Base-by-base conservation (phyloP, 1,140 invertebrate species). In the Macrocentrus cingulum region DNA sequence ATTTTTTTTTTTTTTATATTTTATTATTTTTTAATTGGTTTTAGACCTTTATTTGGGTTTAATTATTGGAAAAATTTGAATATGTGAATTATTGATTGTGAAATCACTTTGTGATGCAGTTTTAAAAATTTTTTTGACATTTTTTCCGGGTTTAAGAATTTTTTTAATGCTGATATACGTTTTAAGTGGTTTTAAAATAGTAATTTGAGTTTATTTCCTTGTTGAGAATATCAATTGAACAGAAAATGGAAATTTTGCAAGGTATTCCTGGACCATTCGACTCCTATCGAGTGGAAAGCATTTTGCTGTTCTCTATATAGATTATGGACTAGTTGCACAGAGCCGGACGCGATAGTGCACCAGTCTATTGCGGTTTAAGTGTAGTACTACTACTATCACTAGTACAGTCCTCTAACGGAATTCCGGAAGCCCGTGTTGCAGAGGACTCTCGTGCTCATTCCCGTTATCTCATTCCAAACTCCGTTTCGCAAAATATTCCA, bases 301-400 rank as follows among this genome's bases (percentile, higher is more conserved):
- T 60, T 61, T 61, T 20, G 36, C 59, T 61, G 53, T 61, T 36
- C 25, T 44, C 34, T 37, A 54, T n/a, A n/a, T 58, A 48, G 61
- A 65, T 65, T 61, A 65, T 62, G 61, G 64, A 66, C 1, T 32
- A 52, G 34, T 29, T 42, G 39, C n/a, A 45, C 39, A 48, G 15
- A 4, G 51, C 18, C n/a, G 32, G 44, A 46, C 52, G 39, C 39
- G 52, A 54, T 54, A 44, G 52, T 56, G 53, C 42, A 56, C 53
- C 29, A 56, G 53, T 56, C 44, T 56, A n/a, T n/a, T n/a, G 53
- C 42, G 53, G 53, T 56, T 46, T 44, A 56, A 46, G 42, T 45
- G 42, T 11, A 13, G 53, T 44, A 32, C 4, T 32, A 13, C n/a
- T n/a, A n/a, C n/a, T n/a, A n/a, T n/a, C n/a, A n/a, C n/a, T n/a